Conservation (phyloP, 2,113 vertebrate genomes). For the Tragulus kanchil region DNA sequence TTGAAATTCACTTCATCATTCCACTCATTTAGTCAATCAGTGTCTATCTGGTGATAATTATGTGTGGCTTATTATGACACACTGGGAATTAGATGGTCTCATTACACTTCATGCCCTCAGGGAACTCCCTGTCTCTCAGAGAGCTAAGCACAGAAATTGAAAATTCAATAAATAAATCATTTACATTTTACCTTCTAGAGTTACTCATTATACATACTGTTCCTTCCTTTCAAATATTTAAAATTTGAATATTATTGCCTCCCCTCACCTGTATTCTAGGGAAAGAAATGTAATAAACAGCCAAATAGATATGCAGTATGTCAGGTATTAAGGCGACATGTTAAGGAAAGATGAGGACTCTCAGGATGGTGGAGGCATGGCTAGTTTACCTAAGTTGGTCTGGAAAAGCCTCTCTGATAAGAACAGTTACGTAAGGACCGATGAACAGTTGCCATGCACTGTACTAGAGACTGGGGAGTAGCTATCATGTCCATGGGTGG, state of each 20-base stretch:
- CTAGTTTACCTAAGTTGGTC: neutral
- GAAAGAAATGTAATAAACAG: neutral
- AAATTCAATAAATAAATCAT: constrained; percentile 15
- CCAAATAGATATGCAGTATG: neutral
- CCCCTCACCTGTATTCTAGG: neutral
- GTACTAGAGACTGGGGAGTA: neutral
- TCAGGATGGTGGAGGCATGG: neutral
- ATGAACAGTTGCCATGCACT: neutral
- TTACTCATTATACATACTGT: neutral
- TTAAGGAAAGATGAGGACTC: neutral
- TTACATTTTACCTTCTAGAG: neutral
- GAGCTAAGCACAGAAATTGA: neutral
- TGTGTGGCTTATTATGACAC: neutral
- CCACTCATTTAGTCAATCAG: neutral
- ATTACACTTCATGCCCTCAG: neutral
- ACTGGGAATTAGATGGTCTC: neutral
- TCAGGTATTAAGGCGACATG: neutral
- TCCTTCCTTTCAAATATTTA: constrained; percentile 44
- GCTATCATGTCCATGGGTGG: neutral
- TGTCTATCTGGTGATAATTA: neutral
- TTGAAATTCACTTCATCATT: neutral
- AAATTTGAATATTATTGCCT: neutral
- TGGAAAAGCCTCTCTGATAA: neutral
- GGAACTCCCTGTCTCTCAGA: neutral
- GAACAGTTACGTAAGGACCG: neutral